phyloP scores from a whole-genome alignment of 2,113 vertebrate genomes.

The Aphelocoma coerulescens region DNA sequence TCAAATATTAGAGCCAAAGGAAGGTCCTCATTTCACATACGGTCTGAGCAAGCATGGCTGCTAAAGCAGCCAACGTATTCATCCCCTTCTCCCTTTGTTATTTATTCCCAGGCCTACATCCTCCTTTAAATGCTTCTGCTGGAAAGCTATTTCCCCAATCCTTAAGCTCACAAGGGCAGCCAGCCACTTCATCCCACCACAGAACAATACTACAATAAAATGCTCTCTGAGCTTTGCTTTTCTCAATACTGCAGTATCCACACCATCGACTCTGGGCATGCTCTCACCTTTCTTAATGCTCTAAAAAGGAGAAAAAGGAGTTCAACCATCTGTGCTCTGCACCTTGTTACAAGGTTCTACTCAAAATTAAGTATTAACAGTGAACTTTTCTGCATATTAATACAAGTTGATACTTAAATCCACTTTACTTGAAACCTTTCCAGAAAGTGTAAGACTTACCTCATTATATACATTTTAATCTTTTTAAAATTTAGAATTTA shows the following conservation, averaged over 20 bases:
- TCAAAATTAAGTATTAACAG: slow-evolving; percentile 11
- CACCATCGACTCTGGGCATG: neutral
- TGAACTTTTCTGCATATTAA: neutral
- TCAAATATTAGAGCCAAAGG: neutral
- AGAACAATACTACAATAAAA: neutral
- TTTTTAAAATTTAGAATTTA: slow-evolving; percentile 27
- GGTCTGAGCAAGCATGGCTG: neutral
- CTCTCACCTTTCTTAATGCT: neutral
- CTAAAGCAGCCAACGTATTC: neutral
- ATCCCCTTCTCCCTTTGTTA: neutral
- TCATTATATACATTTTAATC: slow-evolving; percentile 9
- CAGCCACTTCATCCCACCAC: neutral
- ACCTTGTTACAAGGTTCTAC: neutral
- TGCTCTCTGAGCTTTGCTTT: neutral
- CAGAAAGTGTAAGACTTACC: neutral
- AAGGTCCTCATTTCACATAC: neutral
- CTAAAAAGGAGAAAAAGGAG: neutral
- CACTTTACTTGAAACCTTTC: slow-evolving; percentile 29
- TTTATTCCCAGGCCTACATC: neutral
- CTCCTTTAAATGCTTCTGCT: neutral
- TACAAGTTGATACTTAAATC: slow-evolving; percentile 20
- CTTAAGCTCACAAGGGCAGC: neutral
- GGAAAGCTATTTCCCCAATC: neutral
- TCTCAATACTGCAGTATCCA: neutral
- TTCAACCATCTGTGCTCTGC: neutral